These are phyloP conservation scores for Enteromius treurensis DNA, from an alignment of 2,797 vertebrate genomes.

Conservation along the genomic window DNA sequence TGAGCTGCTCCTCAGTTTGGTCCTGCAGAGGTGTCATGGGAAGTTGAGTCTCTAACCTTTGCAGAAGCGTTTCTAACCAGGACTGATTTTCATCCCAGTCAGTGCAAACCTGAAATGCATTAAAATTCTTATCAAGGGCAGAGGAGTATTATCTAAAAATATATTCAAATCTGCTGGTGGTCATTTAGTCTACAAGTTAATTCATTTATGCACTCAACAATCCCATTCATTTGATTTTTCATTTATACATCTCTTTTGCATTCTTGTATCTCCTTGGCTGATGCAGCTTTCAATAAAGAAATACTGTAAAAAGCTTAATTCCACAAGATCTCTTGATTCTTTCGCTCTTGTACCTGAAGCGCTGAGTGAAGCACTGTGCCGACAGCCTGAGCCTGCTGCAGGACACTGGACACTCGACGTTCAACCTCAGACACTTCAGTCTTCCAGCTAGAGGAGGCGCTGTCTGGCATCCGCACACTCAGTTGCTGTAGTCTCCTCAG, in stretches of 20 bases:
- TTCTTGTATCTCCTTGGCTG: neutral
- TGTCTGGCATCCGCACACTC: conserved; percentile 69
- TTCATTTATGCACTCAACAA: neutral
- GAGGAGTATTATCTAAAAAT: neutral
- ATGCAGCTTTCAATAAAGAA: neutral
- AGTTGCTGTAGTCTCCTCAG: conserved; percentile 73
- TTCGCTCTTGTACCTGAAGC: conserved; percentile 78
- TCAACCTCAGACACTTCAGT: conserved; percentile 70
- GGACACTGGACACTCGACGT: conserved; percentile 71
- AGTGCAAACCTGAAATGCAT: conserved; percentile 79
- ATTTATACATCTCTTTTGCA: neutral
- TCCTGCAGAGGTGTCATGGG: conserved; percentile 76
- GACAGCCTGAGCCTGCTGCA: conserved; percentile 71
- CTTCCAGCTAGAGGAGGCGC: conserved; percentile 69
- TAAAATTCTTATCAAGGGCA: neutral
- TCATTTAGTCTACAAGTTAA: neutral
- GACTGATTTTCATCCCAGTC: conserved; percentile 80
- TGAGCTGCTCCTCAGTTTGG: conserved; percentile 79
- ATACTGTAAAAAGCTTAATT: neutral
- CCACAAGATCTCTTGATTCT: neutral
- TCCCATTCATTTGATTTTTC: neutral
- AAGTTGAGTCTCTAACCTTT: conserved; percentile 70
- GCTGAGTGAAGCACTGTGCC: conserved; percentile 74
- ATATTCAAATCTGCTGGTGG: neutral
- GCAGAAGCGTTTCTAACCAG: conserved; percentile 79